These are phyloP conservation scores for Sterrhoptilus dennistouni DNA, from an alignment of 2,113 vertebrate genomes.

Conservation along the genomic window DNA sequence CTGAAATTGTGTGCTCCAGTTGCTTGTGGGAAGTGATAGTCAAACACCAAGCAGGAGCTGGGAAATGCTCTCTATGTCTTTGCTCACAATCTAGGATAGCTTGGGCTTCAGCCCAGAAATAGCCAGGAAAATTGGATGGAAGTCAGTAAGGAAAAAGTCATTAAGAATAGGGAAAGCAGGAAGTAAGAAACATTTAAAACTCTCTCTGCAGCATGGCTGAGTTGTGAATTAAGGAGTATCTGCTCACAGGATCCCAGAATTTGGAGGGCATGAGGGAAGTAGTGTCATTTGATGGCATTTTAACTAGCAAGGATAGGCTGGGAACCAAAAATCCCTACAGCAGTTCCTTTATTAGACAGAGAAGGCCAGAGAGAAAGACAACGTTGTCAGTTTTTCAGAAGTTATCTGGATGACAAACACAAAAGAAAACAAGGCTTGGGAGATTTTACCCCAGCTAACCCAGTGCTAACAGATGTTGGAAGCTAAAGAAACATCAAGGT, in stretches of 20 bases:
- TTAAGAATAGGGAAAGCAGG: background rate
- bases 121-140: slow-evolving; percentile 14
- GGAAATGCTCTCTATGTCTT: background rate
- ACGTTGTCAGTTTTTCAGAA: background rate
- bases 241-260: background rate
- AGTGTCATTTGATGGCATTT: background rate
- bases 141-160: background rate
- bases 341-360: background rate
- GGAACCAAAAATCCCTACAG: background rate
- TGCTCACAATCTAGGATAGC: background rate
- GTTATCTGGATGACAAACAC: background rate
- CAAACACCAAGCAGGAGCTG: background rate
- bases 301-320: background rate
- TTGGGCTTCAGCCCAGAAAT: slow-evolving; percentile 25
- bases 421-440: background rate
- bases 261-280: background rate
- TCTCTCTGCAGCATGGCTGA: background rate
- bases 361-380: background rate
- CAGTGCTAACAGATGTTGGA: background rate
- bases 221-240: background rate
- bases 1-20: background rate
- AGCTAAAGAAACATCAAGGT: background rate
- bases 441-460: background rate
- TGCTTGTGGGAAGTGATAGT: background rate
- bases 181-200: background rate